Evolutionary conservation across 37 sponge, comb jelly and placozoan genomes (phyloP).

Genomic region (Crambe crambe): DNA sequence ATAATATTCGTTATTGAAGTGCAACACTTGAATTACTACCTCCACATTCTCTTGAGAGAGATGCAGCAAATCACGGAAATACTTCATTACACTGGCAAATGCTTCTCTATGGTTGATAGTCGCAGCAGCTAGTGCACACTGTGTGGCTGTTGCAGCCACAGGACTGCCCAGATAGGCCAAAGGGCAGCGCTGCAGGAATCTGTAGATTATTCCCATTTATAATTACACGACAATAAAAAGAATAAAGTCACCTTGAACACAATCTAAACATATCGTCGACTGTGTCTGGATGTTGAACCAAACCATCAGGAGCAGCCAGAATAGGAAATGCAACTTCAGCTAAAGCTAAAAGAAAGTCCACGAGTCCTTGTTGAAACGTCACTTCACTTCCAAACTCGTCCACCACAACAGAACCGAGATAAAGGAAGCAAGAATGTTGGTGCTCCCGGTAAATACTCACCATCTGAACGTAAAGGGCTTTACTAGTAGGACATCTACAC

Average conservation of each 20-base stretch:
- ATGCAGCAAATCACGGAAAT: slow-evolving; percentile 71
- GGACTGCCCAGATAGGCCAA: slow-evolving; percentile 47
- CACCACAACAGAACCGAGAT: slow-evolving; percentile 80
- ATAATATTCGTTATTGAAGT: too few species aligned
- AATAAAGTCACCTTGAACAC: slow-evolving; percentile 68
- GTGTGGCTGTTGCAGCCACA: slow-evolving; percentile 34
- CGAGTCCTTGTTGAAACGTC: slow-evolving; percentile 45
- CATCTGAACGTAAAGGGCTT: slow-evolving; percentile 19
- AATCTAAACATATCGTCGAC: slow-evolving; percentile 94
- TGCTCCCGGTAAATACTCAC: slow-evolving; percentile 43
- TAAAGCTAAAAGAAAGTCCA: slow-evolving; percentile 52
- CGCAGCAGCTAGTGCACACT: slow-evolving; percentile 70
- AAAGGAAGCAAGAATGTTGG: slow-evolving; percentile 90
- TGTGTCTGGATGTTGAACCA: slow-evolving; percentile 87
- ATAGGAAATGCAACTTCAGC: slow-evolving; percentile 61
- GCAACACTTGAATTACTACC: not conserved
- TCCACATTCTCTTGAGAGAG: too few species aligned
- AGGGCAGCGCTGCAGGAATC: slow-evolving; percentile 79
- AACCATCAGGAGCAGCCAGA: slow-evolving; percentile 55
- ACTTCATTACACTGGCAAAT: slow-evolving; percentile 75
- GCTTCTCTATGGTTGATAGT: slow-evolving; percentile 87
- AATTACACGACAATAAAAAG: too few species aligned
- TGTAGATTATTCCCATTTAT: too few species aligned
- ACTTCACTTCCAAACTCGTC: slow-evolving; percentile 81
- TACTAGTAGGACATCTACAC: not conserved